A percentile compares a stretch with the other conserved stretches of the same genome.
These are phyloP conservation scores for Chromoteleia sp. DNA, from an alignment of 2,888 invertebrate genomes.

Conservation along the genomic window DNA sequence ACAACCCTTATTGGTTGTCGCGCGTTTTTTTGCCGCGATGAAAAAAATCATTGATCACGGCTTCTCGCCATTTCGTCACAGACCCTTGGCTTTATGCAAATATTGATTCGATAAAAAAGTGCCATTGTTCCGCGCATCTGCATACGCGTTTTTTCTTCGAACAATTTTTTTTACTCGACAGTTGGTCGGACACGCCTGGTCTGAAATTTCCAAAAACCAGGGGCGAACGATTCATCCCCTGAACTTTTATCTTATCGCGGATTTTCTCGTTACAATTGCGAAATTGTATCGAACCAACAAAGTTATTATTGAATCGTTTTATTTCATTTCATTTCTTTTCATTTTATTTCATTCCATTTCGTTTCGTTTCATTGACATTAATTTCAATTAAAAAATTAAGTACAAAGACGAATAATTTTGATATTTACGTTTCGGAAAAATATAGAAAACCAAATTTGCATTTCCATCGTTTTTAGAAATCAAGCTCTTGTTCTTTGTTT, in stretches of 20 bases:
- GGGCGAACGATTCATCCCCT: constrained; percentile 26
- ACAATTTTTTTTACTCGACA: constrained; percentile 73
- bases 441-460: no score
- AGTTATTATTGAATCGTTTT: no score
- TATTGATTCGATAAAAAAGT: constrained; percentile 76
- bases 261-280: constrained; percentile 13
- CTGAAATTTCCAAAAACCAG: constrained; percentile 80
- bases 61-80: constrained; percentile 80
- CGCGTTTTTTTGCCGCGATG: background rate
- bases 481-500: no score
- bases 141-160: constrained; percentile 74
- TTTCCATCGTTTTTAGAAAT: no score
- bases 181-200: constrained; percentile 78
- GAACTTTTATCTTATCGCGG: constrained; percentile 48
- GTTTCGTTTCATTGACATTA: no score
- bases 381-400: no score
- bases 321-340: no score
- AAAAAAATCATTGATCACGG: constrained; percentile 66
- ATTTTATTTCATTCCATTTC: no score
- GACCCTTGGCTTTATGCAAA: constrained; percentile 82
- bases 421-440: no score
- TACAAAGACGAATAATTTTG: no score
- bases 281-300: constrained; percentile 2
- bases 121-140: constrained; percentile 77
- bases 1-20: constrained; percentile 19